Percentiles rank a stretch among this genome's conserved stretches.
These are phyloP conservation scores for Microplitis mediator DNA, from an alignment of 1,140 invertebrate genomes.

Conservation along the genomic window DNA sequence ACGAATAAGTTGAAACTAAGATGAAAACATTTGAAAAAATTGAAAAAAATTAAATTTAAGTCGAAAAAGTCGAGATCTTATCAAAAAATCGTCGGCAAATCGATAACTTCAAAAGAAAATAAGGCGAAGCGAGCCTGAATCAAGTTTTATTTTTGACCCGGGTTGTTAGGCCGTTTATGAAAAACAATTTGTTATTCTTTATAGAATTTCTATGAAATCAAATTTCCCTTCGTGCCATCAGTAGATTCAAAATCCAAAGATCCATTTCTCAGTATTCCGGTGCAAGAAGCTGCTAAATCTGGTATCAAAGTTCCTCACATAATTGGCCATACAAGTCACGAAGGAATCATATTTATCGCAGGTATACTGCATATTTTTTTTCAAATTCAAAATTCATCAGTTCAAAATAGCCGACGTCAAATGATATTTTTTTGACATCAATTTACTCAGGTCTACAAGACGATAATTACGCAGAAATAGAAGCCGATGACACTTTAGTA, in stretches of 20 bases:
- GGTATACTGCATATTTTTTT: conserved; percentile 30
- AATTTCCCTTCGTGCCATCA: conserved; percentile 39
- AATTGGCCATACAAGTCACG: conserved; percentile 66
- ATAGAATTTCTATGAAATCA: conserved; percentile 34
- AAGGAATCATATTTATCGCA: conserved; percentile 62
- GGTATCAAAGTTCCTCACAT: conserved; percentile 67
- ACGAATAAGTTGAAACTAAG: no score
- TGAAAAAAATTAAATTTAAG: no score
- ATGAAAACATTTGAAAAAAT: no score
- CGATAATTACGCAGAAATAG: background rate
- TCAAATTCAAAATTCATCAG: background rate
- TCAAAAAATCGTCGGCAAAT: no score
- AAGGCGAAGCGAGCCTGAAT: no score
- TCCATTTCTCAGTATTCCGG: conserved; percentile 56
- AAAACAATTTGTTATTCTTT: background rate
- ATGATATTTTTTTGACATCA: background rate
- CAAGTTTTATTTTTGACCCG: no score
- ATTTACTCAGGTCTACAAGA: background rate
- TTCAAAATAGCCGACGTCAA: no score
- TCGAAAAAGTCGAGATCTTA: no score
- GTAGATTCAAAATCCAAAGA: conserved; percentile 46
- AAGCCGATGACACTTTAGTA: background rate
- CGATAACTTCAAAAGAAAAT: no score
- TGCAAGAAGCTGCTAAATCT: conserved; percentile 45
- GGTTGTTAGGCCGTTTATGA: no score